Evolutionary conservation across 2,113 vertebrate species (phyloP).

Genomic region (Anoura caudifer): DNA sequence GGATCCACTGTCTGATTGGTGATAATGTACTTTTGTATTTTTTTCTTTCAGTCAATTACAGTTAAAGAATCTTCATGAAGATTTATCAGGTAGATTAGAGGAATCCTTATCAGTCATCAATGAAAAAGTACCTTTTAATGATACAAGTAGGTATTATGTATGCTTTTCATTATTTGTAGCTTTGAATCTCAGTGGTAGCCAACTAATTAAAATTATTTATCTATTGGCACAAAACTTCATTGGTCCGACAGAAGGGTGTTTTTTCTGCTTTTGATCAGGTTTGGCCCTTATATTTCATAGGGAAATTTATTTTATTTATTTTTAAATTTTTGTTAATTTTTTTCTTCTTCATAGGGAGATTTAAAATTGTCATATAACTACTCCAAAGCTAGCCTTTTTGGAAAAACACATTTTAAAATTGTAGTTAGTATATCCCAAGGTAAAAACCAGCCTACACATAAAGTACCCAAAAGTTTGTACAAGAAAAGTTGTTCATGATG

Average conservation of each 20-base stretch:
- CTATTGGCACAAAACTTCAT: neutral
- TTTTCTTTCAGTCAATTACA: constrained; percentile 92
- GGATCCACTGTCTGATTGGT: constrained; percentile 18
- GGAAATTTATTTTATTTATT: neutral
- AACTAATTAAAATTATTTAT: constrained; percentile 31
- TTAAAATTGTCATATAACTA: neutral
- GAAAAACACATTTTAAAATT: neutral
- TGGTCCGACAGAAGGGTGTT: neutral
- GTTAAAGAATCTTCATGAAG: constrained; percentile 91
- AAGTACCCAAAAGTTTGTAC: neutral
- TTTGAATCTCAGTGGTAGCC: constrained; percentile 17
- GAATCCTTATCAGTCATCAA: constrained; percentile 94
- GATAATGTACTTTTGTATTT: constrained; percentile 59
- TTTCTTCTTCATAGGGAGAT: neutral
- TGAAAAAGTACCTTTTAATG: constrained; percentile 99
- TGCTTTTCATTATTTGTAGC: constrained; percentile 35
- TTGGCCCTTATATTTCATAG: neutral
- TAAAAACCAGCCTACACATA: neutral
- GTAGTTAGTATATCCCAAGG: neutral
- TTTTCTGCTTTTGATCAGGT: constrained; percentile 5
- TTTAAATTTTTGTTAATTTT: neutral
- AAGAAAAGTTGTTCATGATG: neutral
- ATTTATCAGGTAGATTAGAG: constrained; percentile 93
- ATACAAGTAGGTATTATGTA: constrained; percentile 91
- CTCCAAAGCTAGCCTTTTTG: neutral